These are phyloP conservation scores for Ictidomys tridecemlineatus DNA, from an alignment of 2,113 vertebrate species.

Conservation along the genomic window DNA sequence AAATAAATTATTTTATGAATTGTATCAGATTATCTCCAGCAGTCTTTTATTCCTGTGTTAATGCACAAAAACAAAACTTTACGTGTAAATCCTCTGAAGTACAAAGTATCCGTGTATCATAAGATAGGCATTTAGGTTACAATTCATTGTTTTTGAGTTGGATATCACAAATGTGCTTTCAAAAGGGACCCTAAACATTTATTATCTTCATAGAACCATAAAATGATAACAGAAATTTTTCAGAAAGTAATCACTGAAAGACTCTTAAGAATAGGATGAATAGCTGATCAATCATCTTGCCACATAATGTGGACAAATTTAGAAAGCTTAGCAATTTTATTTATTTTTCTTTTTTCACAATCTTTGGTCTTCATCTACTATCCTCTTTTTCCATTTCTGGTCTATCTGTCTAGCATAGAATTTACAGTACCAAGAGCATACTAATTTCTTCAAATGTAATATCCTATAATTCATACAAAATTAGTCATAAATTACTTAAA, in stretches of 20 bases:
- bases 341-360: not conserved
- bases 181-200: not conserved
- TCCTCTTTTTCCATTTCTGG: not conserved
- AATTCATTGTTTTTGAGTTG: slow-evolving; percentile 37
- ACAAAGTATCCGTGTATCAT: not conserved
- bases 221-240: not conserved
- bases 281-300: not conserved
- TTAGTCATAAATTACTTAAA: slow-evolving; percentile 25
- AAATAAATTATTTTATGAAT: slow-evolving; percentile 63
- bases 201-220: not conserved
- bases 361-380: slow-evolving; percentile 26
- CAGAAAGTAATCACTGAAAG: not conserved
- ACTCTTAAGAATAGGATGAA: slow-evolving; percentile 19
- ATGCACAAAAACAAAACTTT: slow-evolving; percentile 40
- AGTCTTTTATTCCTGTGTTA: slow-evolving; percentile 29
- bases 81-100: slow-evolving; percentile 11
- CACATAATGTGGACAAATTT: slow-evolving; percentile 48
- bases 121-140: not conserved
- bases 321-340: not conserved
- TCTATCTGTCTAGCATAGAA: not conserved
- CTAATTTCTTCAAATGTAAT: not conserved
- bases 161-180: slow-evolving; percentile 18
- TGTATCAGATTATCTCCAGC: not conserved
- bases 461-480: slow-evolving; percentile 33
- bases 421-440: not conserved